Percentiles rank a stretch among this genome's conserved stretches.
Evolutionary conservation across 2,113 vertebrate species (phyloP).

Genomic region (Propithecus coquereli): DNA sequence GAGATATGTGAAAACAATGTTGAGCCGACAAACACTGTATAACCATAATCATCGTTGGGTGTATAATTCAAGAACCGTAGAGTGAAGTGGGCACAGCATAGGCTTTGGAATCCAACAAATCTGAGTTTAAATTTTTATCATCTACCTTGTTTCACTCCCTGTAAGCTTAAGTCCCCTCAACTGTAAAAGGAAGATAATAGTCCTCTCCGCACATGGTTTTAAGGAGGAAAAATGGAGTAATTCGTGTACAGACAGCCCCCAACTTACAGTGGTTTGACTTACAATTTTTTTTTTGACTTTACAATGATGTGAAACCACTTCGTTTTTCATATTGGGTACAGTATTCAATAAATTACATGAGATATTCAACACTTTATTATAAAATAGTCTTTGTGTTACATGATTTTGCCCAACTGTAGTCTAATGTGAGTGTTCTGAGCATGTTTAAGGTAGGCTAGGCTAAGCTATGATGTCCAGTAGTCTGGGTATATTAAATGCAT

Average conservation of each 20-base stretch:
- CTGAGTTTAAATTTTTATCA: not conserved
- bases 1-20: not conserved
- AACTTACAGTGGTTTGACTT: not conserved
- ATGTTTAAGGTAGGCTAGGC: not conserved
- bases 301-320: not conserved
- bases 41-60: not conserved
- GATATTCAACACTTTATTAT: not conserved
- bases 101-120: not conserved
- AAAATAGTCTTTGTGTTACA: not conserved
- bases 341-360: not conserved
- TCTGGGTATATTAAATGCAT: not conserved
- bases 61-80: not conserved
- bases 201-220: not conserved
- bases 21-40: not conserved
- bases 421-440: not conserved
- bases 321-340: not conserved
- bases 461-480: not conserved
- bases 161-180: not conserved
- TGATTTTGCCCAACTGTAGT: not conserved
- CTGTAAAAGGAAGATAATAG: not conserved
- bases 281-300: not conserved
- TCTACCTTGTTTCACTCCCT: not conserved
- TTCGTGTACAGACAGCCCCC: not conserved
- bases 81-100: not conserved
- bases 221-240: not conserved